Percentiles rank a stretch among this genome's conserved stretches.
Conservation (phyloP, 2,797 vertebrate genomes). For the Coluber constrictor region DNA sequence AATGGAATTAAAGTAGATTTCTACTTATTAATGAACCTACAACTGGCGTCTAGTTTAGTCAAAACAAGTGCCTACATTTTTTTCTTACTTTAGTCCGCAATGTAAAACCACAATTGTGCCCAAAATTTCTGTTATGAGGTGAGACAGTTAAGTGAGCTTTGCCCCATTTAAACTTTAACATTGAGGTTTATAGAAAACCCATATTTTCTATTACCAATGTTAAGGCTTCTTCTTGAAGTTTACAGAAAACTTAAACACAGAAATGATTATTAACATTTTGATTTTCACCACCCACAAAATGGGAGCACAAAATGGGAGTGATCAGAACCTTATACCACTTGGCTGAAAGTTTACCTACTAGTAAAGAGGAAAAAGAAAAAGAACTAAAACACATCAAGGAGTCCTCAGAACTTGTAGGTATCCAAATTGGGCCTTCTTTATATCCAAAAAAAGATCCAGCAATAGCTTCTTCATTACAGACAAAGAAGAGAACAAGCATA, state of each 20-base stretch:
- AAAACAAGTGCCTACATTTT: slow-evolving; percentile 26
- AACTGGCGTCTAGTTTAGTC: slow-evolving; percentile 13
- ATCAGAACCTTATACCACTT: background rate
- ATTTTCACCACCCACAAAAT: background rate
- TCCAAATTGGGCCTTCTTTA: background rate
- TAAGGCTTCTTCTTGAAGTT: background rate
- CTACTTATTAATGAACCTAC: slow-evolving; percentile 13
- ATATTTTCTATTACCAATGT: background rate
- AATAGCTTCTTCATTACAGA: background rate
- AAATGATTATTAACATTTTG: background rate
- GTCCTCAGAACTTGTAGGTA: background rate
- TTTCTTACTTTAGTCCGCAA: background rate
- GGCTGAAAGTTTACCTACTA: background rate
- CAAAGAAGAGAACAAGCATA: background rate
- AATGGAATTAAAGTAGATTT: background rate
- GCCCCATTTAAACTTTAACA: background rate
- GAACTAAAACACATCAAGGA: background rate
- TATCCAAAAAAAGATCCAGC: background rate
- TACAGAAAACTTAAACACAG: background rate
- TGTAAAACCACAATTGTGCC: background rate
- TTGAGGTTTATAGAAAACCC: background rate
- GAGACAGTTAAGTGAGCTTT: background rate
- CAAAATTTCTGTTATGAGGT: background rate
- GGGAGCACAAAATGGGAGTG: background rate
- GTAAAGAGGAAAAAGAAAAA: background rate